Conservation (phyloP, 1,140 invertebrate species). For the Muscidifurax raptorellus region DNA sequence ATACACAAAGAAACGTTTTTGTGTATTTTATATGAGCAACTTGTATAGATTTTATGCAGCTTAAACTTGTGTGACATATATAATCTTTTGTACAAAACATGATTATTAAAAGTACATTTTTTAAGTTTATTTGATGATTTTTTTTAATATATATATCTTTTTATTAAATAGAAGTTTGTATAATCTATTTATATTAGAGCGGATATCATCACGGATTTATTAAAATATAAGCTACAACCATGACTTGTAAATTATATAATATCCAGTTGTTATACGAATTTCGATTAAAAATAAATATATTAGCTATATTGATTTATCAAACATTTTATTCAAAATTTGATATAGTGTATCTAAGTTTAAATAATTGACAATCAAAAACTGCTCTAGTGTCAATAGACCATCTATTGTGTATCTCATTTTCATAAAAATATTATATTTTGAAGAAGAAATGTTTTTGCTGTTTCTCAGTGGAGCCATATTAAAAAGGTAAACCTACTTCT, state of each 20-base stretch:
- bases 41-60: slow-evolving; percentile 41
- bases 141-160: neutral
- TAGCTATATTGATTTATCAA: neutral
- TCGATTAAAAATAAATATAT: neutral
- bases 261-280: neutral
- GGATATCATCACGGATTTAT: too few relatives aligned
- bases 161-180: neutral
- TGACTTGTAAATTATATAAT: too few relatives aligned
- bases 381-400: neutral
- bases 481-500: too few relatives aligned
- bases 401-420: too few relatives aligned
- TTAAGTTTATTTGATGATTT: slow-evolving; percentile 41
- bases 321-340: neutral
- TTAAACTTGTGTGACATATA: slow-evolving; percentile 30
- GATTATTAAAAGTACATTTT: slow-evolving; percentile 43
- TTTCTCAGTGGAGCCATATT: neutral
- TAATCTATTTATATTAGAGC: neutral
- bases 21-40: slow-evolving; percentile 11
- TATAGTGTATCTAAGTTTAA: too few relatives aligned
- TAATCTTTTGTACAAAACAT: slow-evolving; percentile 49
- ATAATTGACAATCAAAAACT: neutral
- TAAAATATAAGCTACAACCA: too few relatives aligned
- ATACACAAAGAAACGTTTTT: slow-evolving; percentile 25
- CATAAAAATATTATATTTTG: too few relatives aligned
- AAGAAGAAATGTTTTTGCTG: too few relatives aligned